These are phyloP conservation scores for Drosophila emarginata DNA, from an alignment of 2,888 invertebrate genomes.

Conservation along the genomic window DNA sequence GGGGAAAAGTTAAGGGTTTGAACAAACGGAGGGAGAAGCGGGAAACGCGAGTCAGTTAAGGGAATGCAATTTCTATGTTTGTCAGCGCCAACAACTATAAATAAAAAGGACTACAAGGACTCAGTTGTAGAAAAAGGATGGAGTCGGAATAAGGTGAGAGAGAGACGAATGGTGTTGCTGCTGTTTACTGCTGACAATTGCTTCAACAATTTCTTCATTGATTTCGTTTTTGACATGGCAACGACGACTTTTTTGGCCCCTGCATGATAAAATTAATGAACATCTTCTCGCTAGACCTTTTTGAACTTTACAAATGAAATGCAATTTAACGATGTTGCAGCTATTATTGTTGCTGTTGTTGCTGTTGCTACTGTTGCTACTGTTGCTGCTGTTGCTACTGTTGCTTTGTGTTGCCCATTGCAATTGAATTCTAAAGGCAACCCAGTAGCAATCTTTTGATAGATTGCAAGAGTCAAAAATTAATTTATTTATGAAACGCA, in stretches of 20 bases:
- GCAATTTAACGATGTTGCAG: constrained; percentile 19
- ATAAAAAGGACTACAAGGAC: constrained; percentile 34
- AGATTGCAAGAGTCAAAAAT: not conserved
- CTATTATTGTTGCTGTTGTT: constrained; percentile 11
- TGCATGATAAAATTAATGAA: constrained; percentile 69
- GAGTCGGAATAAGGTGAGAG: not conserved
- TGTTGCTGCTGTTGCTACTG: constrained; percentile 13
- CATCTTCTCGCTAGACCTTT: constrained; percentile 49
- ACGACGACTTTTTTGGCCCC: constrained; percentile 20
- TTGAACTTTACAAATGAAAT: constrained; percentile 56
- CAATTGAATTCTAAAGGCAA: constrained; percentile 3
- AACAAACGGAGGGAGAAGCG: not conserved
- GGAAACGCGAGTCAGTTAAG: not conserved
- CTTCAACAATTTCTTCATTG: constrained; percentile 55
- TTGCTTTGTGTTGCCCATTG: not conserved
- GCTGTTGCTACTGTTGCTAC: no score
- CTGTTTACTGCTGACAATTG: constrained; percentile 57
- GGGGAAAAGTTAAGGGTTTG: constrained; percentile 21
- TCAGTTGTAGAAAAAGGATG: no score
- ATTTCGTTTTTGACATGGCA: constrained; percentile 34
- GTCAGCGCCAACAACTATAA: constrained; percentile 55
- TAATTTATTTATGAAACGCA: not conserved
- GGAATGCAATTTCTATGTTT: constrained; percentile 62
- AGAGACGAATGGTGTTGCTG: constrained; percentile 13
- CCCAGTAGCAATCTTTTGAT: not conserved